Evolutionary conservation across 1,140 invertebrate species (phyloP), one percentile per base, ranked within the genome.

Genomic region (Temnothorax nylanderi): DNA sequence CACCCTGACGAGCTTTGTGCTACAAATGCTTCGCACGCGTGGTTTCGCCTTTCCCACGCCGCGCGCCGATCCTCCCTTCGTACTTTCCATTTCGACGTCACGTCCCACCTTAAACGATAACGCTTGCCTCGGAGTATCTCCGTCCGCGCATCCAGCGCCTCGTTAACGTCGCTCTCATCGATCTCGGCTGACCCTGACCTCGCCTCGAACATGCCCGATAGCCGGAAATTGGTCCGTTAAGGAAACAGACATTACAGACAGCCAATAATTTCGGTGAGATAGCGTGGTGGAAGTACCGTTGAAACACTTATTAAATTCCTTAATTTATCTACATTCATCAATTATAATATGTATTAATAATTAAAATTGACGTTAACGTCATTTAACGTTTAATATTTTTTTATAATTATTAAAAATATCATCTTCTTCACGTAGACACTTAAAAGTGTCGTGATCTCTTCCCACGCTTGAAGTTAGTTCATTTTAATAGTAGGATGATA

Each of bases 21-120:
- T 85, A 89, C 86, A 89, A 92, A 92, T 92, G 89, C 89, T 86
- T 88, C 76, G 67, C 88, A 62, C 77, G 65, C 80, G 64, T 69
- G 21, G 65, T 78, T 49, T 69, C 58, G 32, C n/a, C 7, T 54
- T 41, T 47, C 41, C 26, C 71, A 3, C 18, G 8, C 47, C 47
- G 8, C 34, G 32, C 65, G 64, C 18, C 71, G 44, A 21, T 49
- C 44, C 37, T 34, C 60, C 67, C 49, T 67, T 81, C 65, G 77
- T 72, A 56, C 67, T 86, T 71, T 90, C 78, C 72, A 74, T 86
- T 85, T 88, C 60, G 65, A 76, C 58, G 58, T 87, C 86, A 74
- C 85, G 58, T 84, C 54, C 26, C 74, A 60, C 58, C 82, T 72
- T 78, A 64, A 69, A 60, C 69, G 80, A 75, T 84, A 84, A 84